Conservation (phyloP, 2,888 invertebrate species). For the Volucella zonaria region DNA sequence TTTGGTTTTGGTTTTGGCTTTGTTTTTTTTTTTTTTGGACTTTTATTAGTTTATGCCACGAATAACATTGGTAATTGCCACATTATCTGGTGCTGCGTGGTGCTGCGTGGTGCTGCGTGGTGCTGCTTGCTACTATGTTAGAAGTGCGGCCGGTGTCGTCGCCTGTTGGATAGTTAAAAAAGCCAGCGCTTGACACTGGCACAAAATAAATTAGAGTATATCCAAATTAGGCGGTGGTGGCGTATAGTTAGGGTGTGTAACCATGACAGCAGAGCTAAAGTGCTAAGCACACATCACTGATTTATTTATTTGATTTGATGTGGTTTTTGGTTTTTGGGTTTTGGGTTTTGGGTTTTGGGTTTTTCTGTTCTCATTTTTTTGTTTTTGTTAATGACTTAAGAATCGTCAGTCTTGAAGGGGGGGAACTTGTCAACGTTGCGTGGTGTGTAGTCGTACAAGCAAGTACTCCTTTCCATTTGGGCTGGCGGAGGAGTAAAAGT, state of each 20-base stretch:
- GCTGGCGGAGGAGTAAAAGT: conserved; percentile 15
- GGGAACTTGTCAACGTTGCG: background rate
- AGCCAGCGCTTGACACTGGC: conserved; percentile 6
- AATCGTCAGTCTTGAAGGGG: conserved; percentile 41
- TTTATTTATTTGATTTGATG: conserved; percentile 31
- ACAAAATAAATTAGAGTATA: conserved; percentile 34
- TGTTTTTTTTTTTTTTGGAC: background rate
- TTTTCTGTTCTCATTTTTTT: too few species aligned
- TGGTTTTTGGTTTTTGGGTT: background rate
- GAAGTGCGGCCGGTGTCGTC: too few species aligned
- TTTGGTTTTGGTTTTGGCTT: background rate
- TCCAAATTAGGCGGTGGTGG: conserved; percentile 47
- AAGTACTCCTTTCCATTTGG: conserved; percentile 3
- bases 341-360: background rate
- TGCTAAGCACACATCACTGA: conserved; percentile 58
- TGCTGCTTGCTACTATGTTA: too few species aligned
- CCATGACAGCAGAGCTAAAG: conserved; percentile 53
- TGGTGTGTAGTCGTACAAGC: background rate
- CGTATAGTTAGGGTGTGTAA: conserved; percentile 56
- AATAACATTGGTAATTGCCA: conserved; percentile 65
- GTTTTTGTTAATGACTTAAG: conserved; percentile 54
- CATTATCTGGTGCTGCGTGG: conserved; percentile 47
- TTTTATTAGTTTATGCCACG: conserved; percentile 62
- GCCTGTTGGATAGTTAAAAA: too few species aligned
- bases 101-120: background rate